phyloP scores from a whole-genome alignment of 1,140 invertebrate genomes.

The Drosophila albomicans region DNA sequence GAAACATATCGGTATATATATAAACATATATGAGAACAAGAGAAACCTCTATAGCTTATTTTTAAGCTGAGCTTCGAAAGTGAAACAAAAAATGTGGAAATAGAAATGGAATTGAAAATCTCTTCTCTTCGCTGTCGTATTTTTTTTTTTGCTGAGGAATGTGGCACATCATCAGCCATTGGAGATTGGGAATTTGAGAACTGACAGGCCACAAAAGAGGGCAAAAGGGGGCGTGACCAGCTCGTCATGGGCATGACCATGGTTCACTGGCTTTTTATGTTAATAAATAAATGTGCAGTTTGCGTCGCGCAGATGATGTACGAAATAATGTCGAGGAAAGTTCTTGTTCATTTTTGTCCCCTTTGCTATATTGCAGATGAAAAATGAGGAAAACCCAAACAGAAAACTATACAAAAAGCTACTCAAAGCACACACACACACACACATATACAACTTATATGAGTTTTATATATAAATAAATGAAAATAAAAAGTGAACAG shows the following conservation, averaged over 20 bases:
- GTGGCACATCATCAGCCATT: constrained; percentile 52
- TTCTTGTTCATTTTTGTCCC: background rate
- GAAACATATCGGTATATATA: background rate
- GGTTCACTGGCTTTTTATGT: constrained; percentile 81
- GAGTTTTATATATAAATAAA: constrained; percentile 18
- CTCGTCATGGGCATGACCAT: constrained; percentile 49
- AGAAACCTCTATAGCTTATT: constrained; percentile 12
- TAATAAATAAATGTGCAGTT: constrained; percentile 71
- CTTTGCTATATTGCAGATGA: constrained; percentile 23
- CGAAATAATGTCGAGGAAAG: constrained; percentile 17
- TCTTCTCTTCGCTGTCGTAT: constrained; percentile 22
- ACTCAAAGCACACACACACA: background rate
- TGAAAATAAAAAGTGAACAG: constrained; percentile 10
- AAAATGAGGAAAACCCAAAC: constrained; percentile 15
- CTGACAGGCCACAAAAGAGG: constrained; percentile 1
- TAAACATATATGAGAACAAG: constrained; percentile 10
- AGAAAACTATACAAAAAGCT: constrained; percentile 7
- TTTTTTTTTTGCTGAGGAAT: constrained; percentile 38
- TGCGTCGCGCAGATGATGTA: constrained; percentile 13
- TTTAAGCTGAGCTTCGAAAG: constrained; percentile 65
- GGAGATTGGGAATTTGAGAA: constrained; percentile 36
- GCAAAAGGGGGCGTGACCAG: background rate
- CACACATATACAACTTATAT: background rate
- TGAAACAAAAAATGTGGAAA: constrained; percentile 42
- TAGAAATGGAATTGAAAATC: constrained; percentile 28